These are phyloP conservation scores for Abrostola triplasia DNA, from an alignment of 2,888 invertebrate species.

Conservation along the genomic window DNA sequence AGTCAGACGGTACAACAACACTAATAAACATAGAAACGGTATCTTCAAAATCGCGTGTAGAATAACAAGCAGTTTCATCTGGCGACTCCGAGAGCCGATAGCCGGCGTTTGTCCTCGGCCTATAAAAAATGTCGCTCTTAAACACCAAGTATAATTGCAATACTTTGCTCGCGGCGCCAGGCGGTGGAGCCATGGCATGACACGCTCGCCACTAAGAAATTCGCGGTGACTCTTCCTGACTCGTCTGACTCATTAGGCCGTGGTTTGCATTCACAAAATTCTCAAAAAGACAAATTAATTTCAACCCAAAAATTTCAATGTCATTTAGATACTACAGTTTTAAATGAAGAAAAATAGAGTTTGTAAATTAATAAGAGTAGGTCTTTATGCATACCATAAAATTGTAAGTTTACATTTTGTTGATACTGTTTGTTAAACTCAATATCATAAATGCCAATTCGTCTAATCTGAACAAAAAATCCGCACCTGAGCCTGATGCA, in stretches of 20 bases:
- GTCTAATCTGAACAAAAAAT: too few species aligned
- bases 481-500: too few species aligned
- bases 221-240: conserved; percentile 61
- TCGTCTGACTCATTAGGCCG: conserved; percentile 59
- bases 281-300: neutral
- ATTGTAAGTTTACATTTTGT: too few species aligned
- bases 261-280: neutral
- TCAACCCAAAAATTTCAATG: too few species aligned
- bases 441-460: too few species aligned
- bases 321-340: neutral
- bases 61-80: conserved; percentile 56
- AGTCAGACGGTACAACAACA: conserved; percentile 21
- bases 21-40: conserved; percentile 46
- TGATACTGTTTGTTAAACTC: too few species aligned
- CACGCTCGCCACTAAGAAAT: conserved; percentile 57
- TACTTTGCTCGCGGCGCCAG: conserved; percentile 64
- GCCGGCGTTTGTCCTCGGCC: conserved; percentile 39
- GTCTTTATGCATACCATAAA: too few species aligned
- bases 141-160: conserved; percentile 65
- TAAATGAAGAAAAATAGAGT: neutral
- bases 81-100: conserved; percentile 43
- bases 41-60: conserved; percentile 44
- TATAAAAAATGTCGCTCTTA: conserved; percentile 52
- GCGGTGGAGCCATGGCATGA: conserved; percentile 61
- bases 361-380: neutral